Evolutionary conservation across 2,888 invertebrate genomes (phyloP), one percentile per base, ranked within the genome.

Genomic region (Fissipunctia ypsillon): DNA sequence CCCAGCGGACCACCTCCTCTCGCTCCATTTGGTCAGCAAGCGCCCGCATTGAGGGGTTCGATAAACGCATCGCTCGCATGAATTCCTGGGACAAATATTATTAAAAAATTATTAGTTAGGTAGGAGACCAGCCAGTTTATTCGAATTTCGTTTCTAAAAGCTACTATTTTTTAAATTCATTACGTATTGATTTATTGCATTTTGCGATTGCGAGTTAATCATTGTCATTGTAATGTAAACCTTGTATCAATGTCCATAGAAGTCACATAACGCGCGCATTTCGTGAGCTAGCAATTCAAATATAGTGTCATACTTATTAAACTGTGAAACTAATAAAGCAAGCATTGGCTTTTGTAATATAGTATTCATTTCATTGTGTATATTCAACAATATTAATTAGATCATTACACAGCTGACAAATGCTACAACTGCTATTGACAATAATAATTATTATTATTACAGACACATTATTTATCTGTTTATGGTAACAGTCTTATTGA

Each of bases 1-100:
- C 98, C 99, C 99, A 99, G 89, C 98, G 97, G 54, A 98, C 97
- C 74, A 99, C 98, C 94, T 99, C 99, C 90, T 99, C 99, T 70
- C 98, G 97, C 93, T 99, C 99, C 98, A 99, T 99, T 90, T 99
- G 98, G 91, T 99, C 99, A 5, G 99, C 98, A 69, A 99, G 97
- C 38, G 98, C 98, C 68, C 99, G 97, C 98, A 99, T 98, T 31
- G 98, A 97, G 0, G 99, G 99, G 95, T 99, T 99, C 0, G 98
- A 98, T 28, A 98, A 98, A 85, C 99, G 97, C 98, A 99, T 98
- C 0, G 99, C 99, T 84, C 99, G 97, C 98, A 99, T 98, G 91
- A 99, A 99, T 92, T 99, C 98, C 97, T 98, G 89, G 0, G 67
- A 83, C 45, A 70, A 65, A 56, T 10, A 48, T 35, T 31, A 41